These are phyloP conservation scores for Charina bottae DNA, from an alignment of 2,113 vertebrate genomes.

Conservation along the genomic window DNA sequence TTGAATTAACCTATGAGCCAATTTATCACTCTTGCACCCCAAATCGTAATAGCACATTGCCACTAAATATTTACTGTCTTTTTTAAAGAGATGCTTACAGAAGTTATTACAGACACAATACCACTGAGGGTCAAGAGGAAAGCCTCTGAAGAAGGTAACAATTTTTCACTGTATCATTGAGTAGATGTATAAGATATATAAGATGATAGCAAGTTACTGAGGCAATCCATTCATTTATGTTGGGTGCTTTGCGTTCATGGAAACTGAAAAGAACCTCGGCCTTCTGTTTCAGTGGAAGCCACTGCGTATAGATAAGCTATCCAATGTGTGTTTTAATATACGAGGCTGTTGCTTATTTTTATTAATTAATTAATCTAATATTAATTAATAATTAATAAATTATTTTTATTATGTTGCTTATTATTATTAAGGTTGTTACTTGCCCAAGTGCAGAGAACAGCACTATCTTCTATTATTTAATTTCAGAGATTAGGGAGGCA, in stretches of 20 bases:
- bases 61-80: slow-evolving; percentile 39
- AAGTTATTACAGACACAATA: slow-evolving; percentile 51
- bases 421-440: no score
- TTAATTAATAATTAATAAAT: no score
- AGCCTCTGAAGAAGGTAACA: slow-evolving; percentile 64
- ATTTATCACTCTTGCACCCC: background rate
- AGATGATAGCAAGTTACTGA: background rate
- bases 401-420: no score
- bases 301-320: background rate
- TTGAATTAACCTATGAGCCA: background rate
- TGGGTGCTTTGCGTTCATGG: background rate
- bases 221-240: background rate
- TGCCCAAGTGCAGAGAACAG: background rate
- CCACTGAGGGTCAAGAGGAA: slow-evolving; percentile 67
- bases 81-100: slow-evolving; percentile 66
- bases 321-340: background rate
- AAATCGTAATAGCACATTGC: slow-evolving; percentile 27
- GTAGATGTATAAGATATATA: slow-evolving; percentile 12
- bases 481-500: background rate
- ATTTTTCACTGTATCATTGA: background rate
- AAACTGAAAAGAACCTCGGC: background rate
- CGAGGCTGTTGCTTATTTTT: no score
- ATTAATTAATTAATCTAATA: no score
- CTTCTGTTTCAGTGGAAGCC: background rate
- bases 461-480: background rate